Conservation (phyloP, 2,888 invertebrate species). For the Caenorhabditis zanzibari region DNA sequence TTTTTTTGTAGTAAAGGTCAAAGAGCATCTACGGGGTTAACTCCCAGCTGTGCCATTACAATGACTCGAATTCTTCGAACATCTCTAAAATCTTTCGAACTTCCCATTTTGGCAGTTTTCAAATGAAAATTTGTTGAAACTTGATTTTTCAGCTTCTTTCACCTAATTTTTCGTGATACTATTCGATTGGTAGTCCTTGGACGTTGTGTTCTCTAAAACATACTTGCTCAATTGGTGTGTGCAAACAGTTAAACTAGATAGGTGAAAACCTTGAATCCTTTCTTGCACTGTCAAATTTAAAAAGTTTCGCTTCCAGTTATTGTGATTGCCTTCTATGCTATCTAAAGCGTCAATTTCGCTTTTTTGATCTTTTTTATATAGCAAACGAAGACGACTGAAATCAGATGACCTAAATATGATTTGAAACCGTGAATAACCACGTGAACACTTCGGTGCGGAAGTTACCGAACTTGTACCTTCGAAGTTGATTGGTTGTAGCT, state of each 20-base stretch:
- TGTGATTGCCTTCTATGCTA: background rate
- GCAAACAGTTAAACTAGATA: background rate
- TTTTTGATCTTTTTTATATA: background rate
- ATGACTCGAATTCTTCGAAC: too few species aligned
- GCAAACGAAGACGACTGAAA: background rate
- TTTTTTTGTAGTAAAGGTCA: constrained; percentile 17
- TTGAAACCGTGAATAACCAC: background rate
- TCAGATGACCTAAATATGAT: constrained; percentile 10
- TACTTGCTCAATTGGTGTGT: background rate
- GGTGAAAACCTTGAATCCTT: background rate
- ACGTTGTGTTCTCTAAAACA: background rate
- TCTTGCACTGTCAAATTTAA: too few species aligned
- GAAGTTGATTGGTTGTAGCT: background rate
- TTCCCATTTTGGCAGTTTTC: background rate
- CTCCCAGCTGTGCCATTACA: background rate
- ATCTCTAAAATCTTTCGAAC: too few species aligned
- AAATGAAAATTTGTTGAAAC: too few species aligned
- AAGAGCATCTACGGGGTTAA: background rate
- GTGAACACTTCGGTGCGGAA: constrained; percentile 6
- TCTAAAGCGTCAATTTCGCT: constrained; percentile 17
- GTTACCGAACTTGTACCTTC: background rate
- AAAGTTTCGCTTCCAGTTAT: background rate
- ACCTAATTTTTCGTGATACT: too few species aligned
- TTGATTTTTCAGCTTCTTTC: too few species aligned
- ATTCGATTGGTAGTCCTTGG: too few species aligned